Base-by-base conservation (phyloP, 2,113 vertebrate species). In the Pseudonaja textilis region DNA sequence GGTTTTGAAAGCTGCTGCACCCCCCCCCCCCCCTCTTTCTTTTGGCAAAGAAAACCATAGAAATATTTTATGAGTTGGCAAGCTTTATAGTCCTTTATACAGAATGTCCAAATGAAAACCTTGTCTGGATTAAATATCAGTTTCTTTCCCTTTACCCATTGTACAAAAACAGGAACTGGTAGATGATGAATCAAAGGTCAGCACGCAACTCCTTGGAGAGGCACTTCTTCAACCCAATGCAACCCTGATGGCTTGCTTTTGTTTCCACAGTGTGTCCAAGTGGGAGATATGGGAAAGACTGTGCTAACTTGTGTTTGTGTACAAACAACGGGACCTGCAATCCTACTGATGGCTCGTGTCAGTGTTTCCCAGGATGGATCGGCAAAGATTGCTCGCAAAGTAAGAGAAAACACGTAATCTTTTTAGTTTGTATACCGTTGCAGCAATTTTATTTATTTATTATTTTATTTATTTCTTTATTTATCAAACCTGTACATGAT, bases 281-380 rank as follows among this genome's bases (percentile, higher is more conserved):
- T 56, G 99, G 99, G 91, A 98, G 96, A 90, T 99, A 98, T 0
- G 99, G 99, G 85, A 98, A 98, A 96, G 97, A 97, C 93, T 99
- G 99, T 64, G 97, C 97, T 0, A 98, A 99, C 95, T 94, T 97
- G 93, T 99, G 99, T 39, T 96, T 97, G 95, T 99, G 99, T 97
- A 98, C 98, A 39, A 99, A 99, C 98, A 99, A 99, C 0, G 98
- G 99, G 91, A 99, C 99, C 54, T 99, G 99, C 97, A 99, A 98
- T 89, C 99, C 99, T 57, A 98, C 98, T 0, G 99, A 99, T 4
- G 99, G 99, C 29, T 98, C 99, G 1, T 99, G 99, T 94, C 99
- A 99, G 91, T 99, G 99, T 47, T 98, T 98, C 85, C 98, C 99
- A 0, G 99, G 99, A 55, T 99, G 99, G 99, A 99, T 99, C 2